These are phyloP conservation scores for Drosophila affinis DNA, from an alignment of 2,888 invertebrate genomes.

Conservation along the genomic window DNA sequence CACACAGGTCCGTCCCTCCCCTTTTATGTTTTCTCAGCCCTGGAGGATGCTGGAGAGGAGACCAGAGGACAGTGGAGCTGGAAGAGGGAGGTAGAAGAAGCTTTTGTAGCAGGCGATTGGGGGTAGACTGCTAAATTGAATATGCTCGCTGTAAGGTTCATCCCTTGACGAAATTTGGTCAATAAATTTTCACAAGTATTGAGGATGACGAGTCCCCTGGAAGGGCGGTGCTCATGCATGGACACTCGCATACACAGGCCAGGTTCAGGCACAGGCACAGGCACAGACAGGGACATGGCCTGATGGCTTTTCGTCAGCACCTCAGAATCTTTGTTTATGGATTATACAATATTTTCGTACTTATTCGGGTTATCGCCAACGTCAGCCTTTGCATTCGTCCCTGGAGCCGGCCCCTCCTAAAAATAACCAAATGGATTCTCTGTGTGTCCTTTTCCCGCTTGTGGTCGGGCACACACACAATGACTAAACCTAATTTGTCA, in stretches of 20 bases:
- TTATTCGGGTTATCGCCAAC: conserved; percentile 18
- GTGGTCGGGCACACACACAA: conserved; percentile 7
- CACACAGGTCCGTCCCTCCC: conserved; percentile 14
- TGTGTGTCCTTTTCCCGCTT: background rate
- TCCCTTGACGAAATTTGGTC: conserved; percentile 67
- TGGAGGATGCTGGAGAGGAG: conserved; percentile 8
- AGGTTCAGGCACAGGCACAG: background rate
- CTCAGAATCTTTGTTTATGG: conserved; percentile 25
- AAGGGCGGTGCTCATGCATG: conserved; percentile 1
- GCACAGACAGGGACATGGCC: conserved; percentile 9
- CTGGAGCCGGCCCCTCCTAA: conserved; percentile 28
- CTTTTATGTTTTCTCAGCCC: conserved; percentile 41
- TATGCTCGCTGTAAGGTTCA: conserved; percentile 49
- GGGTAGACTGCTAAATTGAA: conserved; percentile 58
- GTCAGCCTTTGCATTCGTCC: background rate
- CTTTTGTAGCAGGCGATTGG: conserved; percentile 16
- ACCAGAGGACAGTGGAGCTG: conserved; percentile 3
- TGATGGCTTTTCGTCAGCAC: conserved; percentile 38
- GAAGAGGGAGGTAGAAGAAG: background rate
- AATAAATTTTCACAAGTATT: conserved; percentile 57
- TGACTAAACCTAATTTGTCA: conserved; percentile 36
- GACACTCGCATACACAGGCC: background rate
- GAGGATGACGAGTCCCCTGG: conserved; percentile 52
- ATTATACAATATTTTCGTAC: conserved; percentile 32
- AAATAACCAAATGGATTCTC: conserved; percentile 38